A percentile compares a stretch with the other conserved stretches of the same genome.
Conservation (phyloP, 2,113 vertebrate species). For the Lates calcarifer region DNA sequence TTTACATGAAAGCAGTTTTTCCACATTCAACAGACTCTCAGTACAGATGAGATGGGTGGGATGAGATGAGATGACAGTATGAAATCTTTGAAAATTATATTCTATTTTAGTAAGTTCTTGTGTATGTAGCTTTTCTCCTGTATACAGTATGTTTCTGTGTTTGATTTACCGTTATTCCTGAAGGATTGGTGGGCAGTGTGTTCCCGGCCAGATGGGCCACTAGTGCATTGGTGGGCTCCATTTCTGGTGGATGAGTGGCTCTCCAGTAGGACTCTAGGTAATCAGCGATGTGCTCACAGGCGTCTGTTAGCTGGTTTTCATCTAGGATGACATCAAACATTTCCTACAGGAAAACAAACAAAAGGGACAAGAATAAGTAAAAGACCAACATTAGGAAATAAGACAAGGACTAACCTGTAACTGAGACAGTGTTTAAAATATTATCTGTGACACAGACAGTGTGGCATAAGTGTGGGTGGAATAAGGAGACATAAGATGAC, state of each 20-base stretch:
- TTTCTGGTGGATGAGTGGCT: slow-evolving; percentile 95
- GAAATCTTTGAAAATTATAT: slow-evolving; percentile 9
- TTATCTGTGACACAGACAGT: slow-evolving; percentile 15
- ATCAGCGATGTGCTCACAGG: slow-evolving; percentile 97
- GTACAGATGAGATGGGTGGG: slow-evolving; percentile 26
- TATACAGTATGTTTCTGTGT: slow-evolving; percentile 3
- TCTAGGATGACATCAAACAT: slow-evolving; percentile 97
- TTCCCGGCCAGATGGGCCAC: slow-evolving; percentile 91
- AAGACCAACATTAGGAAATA: not conserved
- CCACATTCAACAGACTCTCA: slow-evolving; percentile 21
- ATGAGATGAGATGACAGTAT: slow-evolving; percentile 48
- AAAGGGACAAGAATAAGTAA: not conserved
- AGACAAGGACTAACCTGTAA: not conserved
- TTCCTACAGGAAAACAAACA: slow-evolving; percentile 83
- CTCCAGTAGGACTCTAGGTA: slow-evolving; percentile 99
- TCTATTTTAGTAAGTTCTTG: not conserved
- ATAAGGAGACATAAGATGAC: not conserved
- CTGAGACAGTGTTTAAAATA: not conserved
- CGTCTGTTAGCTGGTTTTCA: slow-evolving; percentile 97
- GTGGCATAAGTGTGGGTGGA: not conserved
- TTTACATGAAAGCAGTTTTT: not conserved
- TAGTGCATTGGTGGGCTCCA: slow-evolving; percentile 88
- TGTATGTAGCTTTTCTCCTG: not conserved
- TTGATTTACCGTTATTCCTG: slow-evolving; percentile 76
- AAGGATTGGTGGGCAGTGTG: slow-evolving; percentile 88